Evolutionary conservation across 2,888 invertebrate species (phyloP), one percentile per base, ranked within the genome.

Genomic region (Pseudococcus longispinus): DNA sequence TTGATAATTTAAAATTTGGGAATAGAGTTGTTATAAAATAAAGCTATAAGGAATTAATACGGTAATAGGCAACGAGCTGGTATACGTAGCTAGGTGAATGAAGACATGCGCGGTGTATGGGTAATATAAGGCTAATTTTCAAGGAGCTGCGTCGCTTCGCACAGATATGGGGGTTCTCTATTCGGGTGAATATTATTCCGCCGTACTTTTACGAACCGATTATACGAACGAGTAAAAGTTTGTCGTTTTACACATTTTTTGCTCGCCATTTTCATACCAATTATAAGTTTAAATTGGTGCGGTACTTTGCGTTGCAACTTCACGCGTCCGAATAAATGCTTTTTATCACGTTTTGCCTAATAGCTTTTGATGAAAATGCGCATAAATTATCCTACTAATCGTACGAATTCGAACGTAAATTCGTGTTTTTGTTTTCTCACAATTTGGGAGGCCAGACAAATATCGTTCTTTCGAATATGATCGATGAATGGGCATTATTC

Each of bases 171-270:
- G 18, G 29, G 18, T 18, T 70, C 29, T 29, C 26, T 18, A 70
- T 70, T 70, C 20, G 15, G 9, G 37, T 15, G 70, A 29, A 70
- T 70, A 70, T 70, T 32, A 70, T 70, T 70, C 18, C 29, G 70
- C 37, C 70, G 29, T 70, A 70, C 70, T 70, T 70, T 70, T 70
- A 70, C 70, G 70, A 70, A 29, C 70, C 70, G 70, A 70, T 70
- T 70, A 70, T 70, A 29, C 29, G 70, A 70, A 29, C 70, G 70
- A 70, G 70, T 70, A 70, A 70, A 70, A 70, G 70, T 70, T 70
- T 70, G 70, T 70, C 70, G 70, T 70, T 70, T 70, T 70, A 70
- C 70, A 70, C 70, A 70, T 70, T 70, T 70, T 70, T 70, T 70
- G 70, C 70, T 70, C 26, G 70, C 70, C 70, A 70, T 70, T 70